Evolutionary conservation across 2,888 invertebrate genomes (phyloP).

Genomic region (Acanthosepion esculentum): DNA sequence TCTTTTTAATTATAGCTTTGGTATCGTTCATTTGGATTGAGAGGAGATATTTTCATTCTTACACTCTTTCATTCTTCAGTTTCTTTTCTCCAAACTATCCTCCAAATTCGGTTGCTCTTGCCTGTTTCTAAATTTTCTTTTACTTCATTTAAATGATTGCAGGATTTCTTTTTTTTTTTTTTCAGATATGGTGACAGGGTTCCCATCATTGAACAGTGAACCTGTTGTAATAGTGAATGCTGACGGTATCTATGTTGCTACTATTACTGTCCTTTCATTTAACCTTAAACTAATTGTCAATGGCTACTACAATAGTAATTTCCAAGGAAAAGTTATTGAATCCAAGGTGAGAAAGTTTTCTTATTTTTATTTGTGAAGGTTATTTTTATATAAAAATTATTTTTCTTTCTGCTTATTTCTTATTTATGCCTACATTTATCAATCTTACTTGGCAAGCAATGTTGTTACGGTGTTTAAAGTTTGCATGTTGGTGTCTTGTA

Average conservation of each 20-base stretch:
- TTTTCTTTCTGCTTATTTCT: too few species aligned
- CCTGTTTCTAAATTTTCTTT: background rate
- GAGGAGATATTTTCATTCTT: background rate
- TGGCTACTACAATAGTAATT: constrained; percentile 81
- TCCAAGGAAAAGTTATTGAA: constrained; percentile 75
- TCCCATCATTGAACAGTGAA: background rate
- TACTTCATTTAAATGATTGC: background rate
- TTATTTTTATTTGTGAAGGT: background rate
- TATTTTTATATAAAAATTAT: background rate
- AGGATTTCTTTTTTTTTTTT: background rate
- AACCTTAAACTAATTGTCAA: constrained; percentile 86
- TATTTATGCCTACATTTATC: too few species aligned
- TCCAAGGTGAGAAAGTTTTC: constrained; percentile 76
- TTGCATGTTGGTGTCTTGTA: too few species aligned
- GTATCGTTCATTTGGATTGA: background rate
- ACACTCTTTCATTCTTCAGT: too few species aligned
- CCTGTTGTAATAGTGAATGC: constrained; percentile 85
- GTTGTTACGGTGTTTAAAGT: too few species aligned
- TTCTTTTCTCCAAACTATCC: background rate
- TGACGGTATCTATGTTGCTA: constrained; percentile 93
- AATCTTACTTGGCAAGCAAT: too few species aligned
- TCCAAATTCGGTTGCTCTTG: background rate
- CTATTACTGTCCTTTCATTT: constrained; percentile 87
- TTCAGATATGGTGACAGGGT: constrained; percentile 36
- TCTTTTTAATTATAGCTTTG: background rate